Base-by-base conservation (phyloP, 1,140 invertebrate genomes). In the Metopolophium dirhodum region DNA sequence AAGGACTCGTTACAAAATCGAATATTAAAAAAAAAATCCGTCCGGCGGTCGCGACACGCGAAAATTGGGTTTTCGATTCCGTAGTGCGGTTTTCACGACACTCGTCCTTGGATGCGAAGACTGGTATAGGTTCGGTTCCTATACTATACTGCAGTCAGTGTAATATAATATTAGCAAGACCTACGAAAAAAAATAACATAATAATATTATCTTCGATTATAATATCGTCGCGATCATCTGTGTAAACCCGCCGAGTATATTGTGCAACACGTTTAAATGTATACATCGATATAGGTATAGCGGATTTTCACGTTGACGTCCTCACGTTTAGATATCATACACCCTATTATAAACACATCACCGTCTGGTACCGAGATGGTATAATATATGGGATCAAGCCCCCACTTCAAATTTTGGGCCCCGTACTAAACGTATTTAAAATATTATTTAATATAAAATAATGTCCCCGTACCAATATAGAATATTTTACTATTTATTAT, bases 1-100 rank as follows among this genome's bases (percentile, higher is more conserved):
- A 87, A 87, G 85, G 85, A 87, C 85, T 87, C 85, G 30, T 87
- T 87, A 87, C 85, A 87, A 87, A 87, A 87, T n/a, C 41, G 23
- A 77, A 77, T 77, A 77, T 77, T 77, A 45, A 85, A 85, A 85
- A 23, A 41, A 45, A 45, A 85, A 45, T 45, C 7, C 41, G 9
- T 1, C n/a, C 61, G 45, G 30, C 30, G 45, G 45, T 49, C 47
- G 86, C 41, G 45, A 47, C 30, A 85, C 37, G 41, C 41, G 30
- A 47, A 87, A 85, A 41, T 41, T n/a, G 85, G n/a, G 61, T 77
- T 77, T n/a, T 54, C 86, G 18, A 89, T 89, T 89, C 35, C 35
- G n/a, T n/a, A n/a, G n/a, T 89, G 87, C 35, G 87, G 87, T 89
- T 89, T 89, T 89, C 87, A 51, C 49, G n/a, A 51, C 30, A 88